Percentiles rank a stretch among this genome's conserved stretches.
Evolutionary conservation across 2,888 invertebrate genomes (phyloP).

Genomic region (Stenodera caucasica): DNA sequence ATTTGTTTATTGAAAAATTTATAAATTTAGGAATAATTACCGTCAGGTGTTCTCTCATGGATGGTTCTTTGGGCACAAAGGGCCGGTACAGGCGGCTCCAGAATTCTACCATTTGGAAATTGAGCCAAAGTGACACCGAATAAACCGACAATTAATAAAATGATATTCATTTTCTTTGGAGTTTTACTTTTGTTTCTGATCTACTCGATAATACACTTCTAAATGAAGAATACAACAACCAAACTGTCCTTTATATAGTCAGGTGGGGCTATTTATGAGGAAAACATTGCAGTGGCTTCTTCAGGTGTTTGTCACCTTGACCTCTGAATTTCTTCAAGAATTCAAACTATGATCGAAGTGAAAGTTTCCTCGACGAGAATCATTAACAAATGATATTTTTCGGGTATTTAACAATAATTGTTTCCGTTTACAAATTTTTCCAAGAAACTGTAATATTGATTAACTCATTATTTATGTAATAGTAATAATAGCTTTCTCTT

Average conservation of each 20-base stretch:
- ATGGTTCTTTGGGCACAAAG: slow-evolving; percentile 74
- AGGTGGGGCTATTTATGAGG: slow-evolving; percentile 36
- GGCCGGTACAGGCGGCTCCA: slow-evolving; percentile 77
- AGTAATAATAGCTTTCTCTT: neutral
- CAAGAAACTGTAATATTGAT: no score
- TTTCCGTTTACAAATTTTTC: neutral
- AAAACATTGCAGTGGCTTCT: slow-evolving; percentile 19
- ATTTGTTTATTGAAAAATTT: slow-evolving; percentile 5
- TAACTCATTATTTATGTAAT: no score
- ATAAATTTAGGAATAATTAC: slow-evolving; percentile 55
- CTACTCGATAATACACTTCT: slow-evolving; percentile 17
- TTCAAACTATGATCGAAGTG: slow-evolving; percentile 33
- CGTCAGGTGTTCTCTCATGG: slow-evolving; percentile 72
- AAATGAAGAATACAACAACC: slow-evolving; percentile 23
- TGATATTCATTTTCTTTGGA: slow-evolving; percentile 37
- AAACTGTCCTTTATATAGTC: slow-evolving; percentile 36
- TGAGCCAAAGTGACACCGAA: slow-evolving; percentile 63
- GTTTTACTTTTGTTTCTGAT: slow-evolving; percentile 9
- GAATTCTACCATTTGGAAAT: slow-evolving; percentile 74
- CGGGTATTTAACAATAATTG: neutral
- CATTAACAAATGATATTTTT: neutral
- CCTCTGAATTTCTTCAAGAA: slow-evolving; percentile 36
- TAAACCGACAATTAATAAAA: slow-evolving; percentile 51
- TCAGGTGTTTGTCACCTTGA: slow-evolving; percentile 40
- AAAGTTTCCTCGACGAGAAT: slow-evolving; percentile 14